phyloP scores from a whole-genome alignment of 1,140 invertebrate genomes.

The Saccostrea cuccullata region DNA sequence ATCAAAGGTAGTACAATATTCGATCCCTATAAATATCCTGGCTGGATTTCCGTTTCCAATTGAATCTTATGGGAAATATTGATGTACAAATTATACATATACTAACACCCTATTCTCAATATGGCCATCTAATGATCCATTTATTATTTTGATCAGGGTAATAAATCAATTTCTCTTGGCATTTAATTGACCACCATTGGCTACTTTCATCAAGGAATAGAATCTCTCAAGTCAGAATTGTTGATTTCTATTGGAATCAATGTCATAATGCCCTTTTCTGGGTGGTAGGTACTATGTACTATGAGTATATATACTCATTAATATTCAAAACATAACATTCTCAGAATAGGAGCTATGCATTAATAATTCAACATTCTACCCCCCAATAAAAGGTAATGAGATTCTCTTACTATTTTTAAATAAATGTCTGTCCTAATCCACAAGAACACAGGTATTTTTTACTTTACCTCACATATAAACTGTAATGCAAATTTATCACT shows the following conservation, averaged over 20 bases:
- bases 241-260: neutral
- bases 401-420: no score
- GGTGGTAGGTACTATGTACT: neutral
- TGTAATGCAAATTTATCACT: no score
- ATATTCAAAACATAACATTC: neutral
- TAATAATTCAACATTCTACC: no score
- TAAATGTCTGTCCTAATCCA: no score
- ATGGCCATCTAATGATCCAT: slow-evolving; percentile 11
- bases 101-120: neutral
- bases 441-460: no score
- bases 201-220: neutral
- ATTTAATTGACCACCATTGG: neutral
- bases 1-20: neutral
- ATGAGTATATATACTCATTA: neutral
- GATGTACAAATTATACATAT: neutral
- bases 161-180: neutral
- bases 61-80: neutral
- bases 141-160: neutral
- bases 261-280: neutral
- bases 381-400: no score
- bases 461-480: no score
- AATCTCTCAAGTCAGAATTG: neutral
- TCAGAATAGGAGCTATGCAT: neutral
- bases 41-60: neutral
- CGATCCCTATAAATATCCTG: no score